phyloP scores from a whole-genome alignment of 2,113 vertebrate species.

The Xenopus borealis region DNA sequence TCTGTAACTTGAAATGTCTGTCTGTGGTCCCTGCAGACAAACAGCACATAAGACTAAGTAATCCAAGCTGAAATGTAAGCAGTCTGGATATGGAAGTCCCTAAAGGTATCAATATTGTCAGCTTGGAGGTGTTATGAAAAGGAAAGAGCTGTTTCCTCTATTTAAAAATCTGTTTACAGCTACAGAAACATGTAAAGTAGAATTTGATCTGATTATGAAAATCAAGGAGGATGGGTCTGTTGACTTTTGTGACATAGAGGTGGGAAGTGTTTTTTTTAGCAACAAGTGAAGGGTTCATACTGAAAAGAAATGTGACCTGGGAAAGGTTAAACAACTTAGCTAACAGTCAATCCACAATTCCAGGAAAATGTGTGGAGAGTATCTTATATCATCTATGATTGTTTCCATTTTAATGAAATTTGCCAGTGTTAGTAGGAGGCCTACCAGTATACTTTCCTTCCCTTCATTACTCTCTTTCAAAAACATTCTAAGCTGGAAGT shows the following conservation, averaged over 20 bases:
- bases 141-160: slow-evolving; percentile 44
- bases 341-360: background rate
- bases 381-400: background rate
- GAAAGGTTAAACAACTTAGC: background rate
- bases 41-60: slow-evolving; percentile 39
- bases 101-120: slow-evolving; percentile 46
- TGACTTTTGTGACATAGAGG: background rate
- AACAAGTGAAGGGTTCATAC: background rate
- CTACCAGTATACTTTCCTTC: too few species aligned
- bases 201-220: slow-evolving; percentile 42
- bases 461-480: too few species aligned
- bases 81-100: slow-evolving; percentile 37
- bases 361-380: background rate
- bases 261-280: background rate
- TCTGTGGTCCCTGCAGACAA: slow-evolving; percentile 29
- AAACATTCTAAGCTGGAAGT: too few species aligned
- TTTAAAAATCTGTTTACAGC: slow-evolving; percentile 44
- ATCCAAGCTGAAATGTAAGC: slow-evolving; percentile 42
- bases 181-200: slow-evolving; percentile 40
- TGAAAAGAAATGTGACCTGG: background rate
- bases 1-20: slow-evolving; percentile 41
- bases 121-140: slow-evolving; percentile 44
- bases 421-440: background rate
- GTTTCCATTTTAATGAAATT: background rate
- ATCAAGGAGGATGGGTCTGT: background rate